Evolutionary conservation across 2,888 invertebrate genomes (phyloP).

Genomic region (Ctena decussata): DNA sequence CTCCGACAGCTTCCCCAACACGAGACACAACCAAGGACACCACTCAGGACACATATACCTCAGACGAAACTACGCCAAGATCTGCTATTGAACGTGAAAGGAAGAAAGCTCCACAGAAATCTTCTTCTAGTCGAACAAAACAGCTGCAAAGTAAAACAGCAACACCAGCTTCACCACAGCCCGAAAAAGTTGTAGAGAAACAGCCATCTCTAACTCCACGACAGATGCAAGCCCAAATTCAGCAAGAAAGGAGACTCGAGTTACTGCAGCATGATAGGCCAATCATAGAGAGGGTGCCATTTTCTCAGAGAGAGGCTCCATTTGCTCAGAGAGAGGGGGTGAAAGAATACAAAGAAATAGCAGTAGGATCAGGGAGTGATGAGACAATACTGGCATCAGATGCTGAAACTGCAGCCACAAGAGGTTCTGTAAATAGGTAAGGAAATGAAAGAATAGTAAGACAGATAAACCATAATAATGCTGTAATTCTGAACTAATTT

Average conservation of each 20-base stretch:
- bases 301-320: conserved; percentile 24
- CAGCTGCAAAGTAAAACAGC: conserved; percentile 34
- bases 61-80: conserved; percentile 63
- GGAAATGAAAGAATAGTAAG: too few species aligned
- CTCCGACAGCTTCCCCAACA: conserved; percentile 53
- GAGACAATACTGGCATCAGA: conserved; percentile 72
- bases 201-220: conserved; percentile 30
- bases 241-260: conserved; percentile 24
- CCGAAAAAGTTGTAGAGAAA: background rate
- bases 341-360: conserved; percentile 48
- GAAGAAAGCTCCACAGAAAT: conserved; percentile 35
- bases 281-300: conserved; percentile 25
- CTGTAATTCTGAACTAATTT: too few species aligned
- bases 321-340: conserved; percentile 8
- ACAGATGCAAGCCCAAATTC: background rate
- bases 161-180: conserved; percentile 25
- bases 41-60: conserved; percentile 65
- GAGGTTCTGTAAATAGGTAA: conserved; percentile 70
- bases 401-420: conserved; percentile 72
- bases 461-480: too few species aligned
- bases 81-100: conserved; percentile 65
- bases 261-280: conserved; percentile 30
- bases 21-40: conserved; percentile 59
- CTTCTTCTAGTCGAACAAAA: conserved; percentile 7
- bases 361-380: conserved; percentile 72